Percentiles rank a stretch among this genome's conserved stretches.
Evolutionary conservation across 2,113 vertebrate species (phyloP).

Genomic region (Silurus glanis): DNA sequence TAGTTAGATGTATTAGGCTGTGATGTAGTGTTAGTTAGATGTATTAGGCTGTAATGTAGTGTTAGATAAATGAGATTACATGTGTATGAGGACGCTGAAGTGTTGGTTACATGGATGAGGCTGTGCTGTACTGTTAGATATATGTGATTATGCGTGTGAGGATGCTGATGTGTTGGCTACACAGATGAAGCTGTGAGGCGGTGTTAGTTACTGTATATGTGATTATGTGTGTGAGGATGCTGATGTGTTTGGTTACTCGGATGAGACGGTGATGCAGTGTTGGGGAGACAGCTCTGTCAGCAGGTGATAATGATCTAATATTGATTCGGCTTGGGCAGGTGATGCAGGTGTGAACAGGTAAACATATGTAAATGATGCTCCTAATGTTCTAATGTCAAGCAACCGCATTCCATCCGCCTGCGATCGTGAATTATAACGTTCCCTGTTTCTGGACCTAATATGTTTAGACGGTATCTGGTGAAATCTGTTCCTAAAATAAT

Average conservation of each 20-base stretch:
- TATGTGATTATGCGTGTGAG: not conserved
- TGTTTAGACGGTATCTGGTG: not conserved
- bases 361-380: not conserved
- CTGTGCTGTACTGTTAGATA: not conserved
- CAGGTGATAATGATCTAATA: not conserved
- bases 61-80: too few relatives aligned
- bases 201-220: not conserved
- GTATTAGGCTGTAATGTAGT: too few relatives aligned
- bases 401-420: not conserved
- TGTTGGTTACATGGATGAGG: not conserved
- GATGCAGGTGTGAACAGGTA: not conserved
- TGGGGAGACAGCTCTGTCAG: not conserved
- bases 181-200: not conserved
- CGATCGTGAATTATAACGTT: not conserved
- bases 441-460: not conserved
- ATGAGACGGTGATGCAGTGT: not conserved
- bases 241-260: not conserved
- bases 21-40: not conserved
- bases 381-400: not conserved
- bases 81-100: not conserved
- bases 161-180: not conserved
- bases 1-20: not conserved
- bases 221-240: not conserved
- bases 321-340: not conserved
- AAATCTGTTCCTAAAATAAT: conserved; percentile 8